A percentile compares a stretch with the other conserved stretches of the same genome.
Evolutionary conservation across 2,888 invertebrate species (phyloP).

Genomic region (Sinelater perroti): DNA sequence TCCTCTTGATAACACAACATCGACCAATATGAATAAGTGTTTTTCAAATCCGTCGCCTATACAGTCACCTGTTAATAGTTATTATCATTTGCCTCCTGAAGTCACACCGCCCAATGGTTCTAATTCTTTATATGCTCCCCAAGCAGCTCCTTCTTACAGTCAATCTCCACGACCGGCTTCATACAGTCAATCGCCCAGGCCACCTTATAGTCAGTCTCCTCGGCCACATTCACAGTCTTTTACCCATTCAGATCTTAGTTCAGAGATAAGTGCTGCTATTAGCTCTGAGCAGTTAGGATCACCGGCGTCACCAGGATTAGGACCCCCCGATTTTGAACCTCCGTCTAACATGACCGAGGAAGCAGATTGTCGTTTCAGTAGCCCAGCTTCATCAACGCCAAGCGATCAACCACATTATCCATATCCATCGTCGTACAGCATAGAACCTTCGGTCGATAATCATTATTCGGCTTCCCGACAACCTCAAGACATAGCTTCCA

Average conservation of each 20-base stretch:
- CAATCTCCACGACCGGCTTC: slow-evolving; percentile 46
- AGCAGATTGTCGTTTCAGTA: slow-evolving; percentile 63
- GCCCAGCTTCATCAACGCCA: slow-evolving; percentile 61
- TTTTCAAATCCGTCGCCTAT: slow-evolving; percentile 63
- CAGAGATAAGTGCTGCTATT: slow-evolving; percentile 81
- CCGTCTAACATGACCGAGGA: slow-evolving; percentile 67
- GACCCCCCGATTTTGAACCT: slow-evolving; percentile 79
- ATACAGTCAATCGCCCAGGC: slow-evolving; percentile 56
- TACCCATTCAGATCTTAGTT: slow-evolving; percentile 77
- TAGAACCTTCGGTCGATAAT: slow-evolving; percentile 55
- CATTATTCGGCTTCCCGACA: slow-evolving; percentile 63
- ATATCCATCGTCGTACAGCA: slow-evolving; percentile 57
- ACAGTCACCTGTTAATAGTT: slow-evolving; percentile 61
- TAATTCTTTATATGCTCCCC: slow-evolving; percentile 56
- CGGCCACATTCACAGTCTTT: slow-evolving; percentile 65
- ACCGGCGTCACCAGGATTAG: slow-evolving; percentile 72
- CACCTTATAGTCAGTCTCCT: slow-evolving; percentile 55
- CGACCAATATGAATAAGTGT: slow-evolving; percentile 62
- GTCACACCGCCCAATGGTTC: slow-evolving; percentile 58
- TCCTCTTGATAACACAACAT: slow-evolving; percentile 55
- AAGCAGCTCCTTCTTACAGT: slow-evolving; percentile 48
- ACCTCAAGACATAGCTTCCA: slow-evolving; percentile 81
- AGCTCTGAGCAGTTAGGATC: slow-evolving; percentile 73
- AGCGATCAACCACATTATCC: slow-evolving; percentile 56
- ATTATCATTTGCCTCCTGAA: slow-evolving; percentile 59